A percentile compares a stretch with the other conserved stretches of the same genome.
phyloP scores from a whole-genome alignment of 2,797 vertebrate species.

The Rhincodon typus region DNA sequence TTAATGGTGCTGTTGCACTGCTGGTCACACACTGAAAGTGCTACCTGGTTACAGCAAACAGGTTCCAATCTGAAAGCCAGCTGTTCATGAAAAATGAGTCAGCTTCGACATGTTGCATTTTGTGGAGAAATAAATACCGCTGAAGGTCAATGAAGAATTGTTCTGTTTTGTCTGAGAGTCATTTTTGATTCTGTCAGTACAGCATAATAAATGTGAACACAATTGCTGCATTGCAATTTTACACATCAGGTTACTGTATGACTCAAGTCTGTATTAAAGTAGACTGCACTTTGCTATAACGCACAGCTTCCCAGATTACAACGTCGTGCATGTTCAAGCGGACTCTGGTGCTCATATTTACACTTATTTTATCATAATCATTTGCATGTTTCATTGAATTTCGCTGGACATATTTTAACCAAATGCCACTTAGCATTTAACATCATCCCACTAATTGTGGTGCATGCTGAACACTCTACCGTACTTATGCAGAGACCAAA shows the following conservation, averaged over 20 bases:
- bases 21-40: neutral
- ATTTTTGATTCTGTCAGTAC: neutral
- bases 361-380: neutral
- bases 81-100: neutral
- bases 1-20: neutral
- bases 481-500: neutral
- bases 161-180: neutral
- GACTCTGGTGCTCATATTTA: neutral
- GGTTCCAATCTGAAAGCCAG: neutral
- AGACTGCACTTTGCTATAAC: no score
- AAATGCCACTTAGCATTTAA: neutral
- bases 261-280: neutral
- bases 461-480: neutral
- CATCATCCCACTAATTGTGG: neutral
- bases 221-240: neutral
- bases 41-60: constrained; percentile 9
- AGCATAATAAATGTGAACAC: neutral
- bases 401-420: neutral
- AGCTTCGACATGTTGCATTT: neutral
- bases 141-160: neutral
- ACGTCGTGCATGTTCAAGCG: neutral
- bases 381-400: neutral
- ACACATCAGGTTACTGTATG: neutral
- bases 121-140: neutral
- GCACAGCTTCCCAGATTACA: neutral